Evolutionary conservation across 2,888 invertebrate species (phyloP).

Genomic region (Hypolimnas misippus): DNA sequence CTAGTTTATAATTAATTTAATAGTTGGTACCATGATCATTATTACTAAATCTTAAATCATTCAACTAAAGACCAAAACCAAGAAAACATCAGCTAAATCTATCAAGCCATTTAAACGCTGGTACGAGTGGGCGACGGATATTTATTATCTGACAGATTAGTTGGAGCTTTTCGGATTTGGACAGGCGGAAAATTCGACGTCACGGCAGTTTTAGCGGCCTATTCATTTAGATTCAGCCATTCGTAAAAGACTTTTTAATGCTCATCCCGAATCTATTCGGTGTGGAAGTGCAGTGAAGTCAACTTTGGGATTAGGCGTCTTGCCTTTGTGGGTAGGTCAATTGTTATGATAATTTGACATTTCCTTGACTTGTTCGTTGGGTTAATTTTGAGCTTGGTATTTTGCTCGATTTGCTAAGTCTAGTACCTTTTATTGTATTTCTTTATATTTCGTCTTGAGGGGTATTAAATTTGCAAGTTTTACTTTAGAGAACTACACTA

Average conservation of each 20-base stretch:
- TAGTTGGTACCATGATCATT: not conserved
- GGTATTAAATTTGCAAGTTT: no score
- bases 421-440: not conserved
- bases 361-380: not conserved
- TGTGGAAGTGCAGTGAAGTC: constrained; percentile 29
- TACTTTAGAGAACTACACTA: no score
- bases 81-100: constrained; percentile 37
- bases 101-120: constrained; percentile 29
- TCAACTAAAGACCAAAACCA: not conserved
- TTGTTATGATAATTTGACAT: constrained; percentile 4
- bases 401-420: not conserved
- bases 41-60: not conserved
- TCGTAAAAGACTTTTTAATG: constrained; percentile 44
- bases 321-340: not conserved
- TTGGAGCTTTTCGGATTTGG: constrained; percentile 41
- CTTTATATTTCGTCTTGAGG: not conserved
- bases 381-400: not conserved
- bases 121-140: constrained; percentile 28
- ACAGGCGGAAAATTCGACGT: constrained; percentile 45
- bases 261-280: constrained; percentile 39
- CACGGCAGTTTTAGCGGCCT: constrained; percentile 39
- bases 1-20: no score
- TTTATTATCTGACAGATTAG: constrained; percentile 43
- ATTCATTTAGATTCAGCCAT: constrained; percentile 41
- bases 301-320: not conserved